Evolutionary conservation across 1,140 invertebrate genomes (phyloP).

Genomic region (Orussus abietinus): DNA sequence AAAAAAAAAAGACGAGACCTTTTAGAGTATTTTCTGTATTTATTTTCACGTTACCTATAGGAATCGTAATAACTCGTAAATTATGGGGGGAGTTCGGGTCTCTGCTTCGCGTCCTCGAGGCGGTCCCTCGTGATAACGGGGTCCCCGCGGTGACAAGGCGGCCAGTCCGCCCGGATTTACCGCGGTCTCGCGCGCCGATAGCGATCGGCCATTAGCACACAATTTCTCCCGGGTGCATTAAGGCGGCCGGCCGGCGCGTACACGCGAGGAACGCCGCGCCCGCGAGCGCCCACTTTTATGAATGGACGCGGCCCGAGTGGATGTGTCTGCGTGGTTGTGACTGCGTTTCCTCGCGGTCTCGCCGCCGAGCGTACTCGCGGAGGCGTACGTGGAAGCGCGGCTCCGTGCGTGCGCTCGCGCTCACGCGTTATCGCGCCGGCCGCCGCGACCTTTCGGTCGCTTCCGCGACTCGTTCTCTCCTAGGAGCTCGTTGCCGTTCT

Average conservation of each 20-base stretch:
- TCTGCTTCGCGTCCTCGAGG: no score
- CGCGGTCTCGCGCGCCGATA: constrained; percentile 18
- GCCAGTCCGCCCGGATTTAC: constrained; percentile 23
- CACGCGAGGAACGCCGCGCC: constrained; percentile 11
- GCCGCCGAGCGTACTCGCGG: not conserved
- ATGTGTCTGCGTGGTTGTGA: constrained; percentile 18
- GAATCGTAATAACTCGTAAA: no score
- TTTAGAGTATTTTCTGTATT: no score
- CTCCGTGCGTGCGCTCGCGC: constrained; percentile 15
- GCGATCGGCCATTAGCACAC: constrained; percentile 27
- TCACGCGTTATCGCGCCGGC: constrained; percentile 11
- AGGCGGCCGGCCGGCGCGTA: constrained; percentile 24
- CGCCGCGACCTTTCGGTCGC: constrained; percentile 1
- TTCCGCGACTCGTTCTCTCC: not conserved
- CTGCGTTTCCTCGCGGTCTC: constrained; percentile 6
- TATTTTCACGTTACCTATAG: no score
- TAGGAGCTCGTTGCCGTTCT: no score
- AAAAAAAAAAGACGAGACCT: no score
- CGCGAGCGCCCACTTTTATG: constrained; percentile 18
- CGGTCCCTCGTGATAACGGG: no score
- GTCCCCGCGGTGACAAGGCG: no score
- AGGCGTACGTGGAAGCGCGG: not conserved
- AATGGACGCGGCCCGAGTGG: constrained; percentile 18
- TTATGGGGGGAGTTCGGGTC: no score
- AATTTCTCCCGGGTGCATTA: constrained; percentile 25